phyloP scores from a whole-genome alignment of 1,140 invertebrate species.

The Drosophila watanabei region DNA sequence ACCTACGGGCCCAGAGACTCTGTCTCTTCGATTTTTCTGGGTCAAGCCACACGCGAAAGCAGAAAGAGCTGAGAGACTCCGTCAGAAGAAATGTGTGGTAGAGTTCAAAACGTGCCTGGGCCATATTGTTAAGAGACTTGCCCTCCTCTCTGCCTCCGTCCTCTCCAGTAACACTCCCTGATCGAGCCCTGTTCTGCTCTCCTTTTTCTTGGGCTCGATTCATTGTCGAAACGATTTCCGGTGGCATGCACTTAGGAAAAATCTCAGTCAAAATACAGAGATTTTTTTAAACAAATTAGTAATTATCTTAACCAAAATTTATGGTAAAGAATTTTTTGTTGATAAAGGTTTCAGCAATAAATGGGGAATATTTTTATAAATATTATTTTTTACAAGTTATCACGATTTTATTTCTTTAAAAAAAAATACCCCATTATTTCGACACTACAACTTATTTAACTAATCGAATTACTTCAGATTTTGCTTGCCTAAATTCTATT shows the following conservation, averaged over 20 bases:
- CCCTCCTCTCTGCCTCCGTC: constrained; percentile 8
- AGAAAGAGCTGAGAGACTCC: constrained; percentile 21
- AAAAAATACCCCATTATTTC: too few relatives aligned
- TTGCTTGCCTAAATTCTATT: not conserved
- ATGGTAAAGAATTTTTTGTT: too few relatives aligned
- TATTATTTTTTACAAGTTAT: not conserved
- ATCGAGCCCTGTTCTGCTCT: constrained; percentile 28
- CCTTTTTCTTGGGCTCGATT: constrained; percentile 15
- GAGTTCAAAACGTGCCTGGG: constrained; percentile 75
- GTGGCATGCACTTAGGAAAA: constrained; percentile 45
- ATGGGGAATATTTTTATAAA: not conserved
- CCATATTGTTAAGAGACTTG: constrained; percentile 69
- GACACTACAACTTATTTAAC: not conserved
- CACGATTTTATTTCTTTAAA: too few relatives aligned
- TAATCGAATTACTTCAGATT: not conserved
- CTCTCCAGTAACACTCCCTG: constrained; percentile 2
- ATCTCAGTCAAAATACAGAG: too few relatives aligned
- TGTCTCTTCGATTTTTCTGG: constrained; percentile 66
- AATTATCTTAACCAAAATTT: not conserved
- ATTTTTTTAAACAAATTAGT: not conserved
- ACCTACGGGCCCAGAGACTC: constrained; percentile 18
- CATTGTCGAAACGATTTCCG: constrained; percentile 69
- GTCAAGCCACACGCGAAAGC: constrained; percentile 66
- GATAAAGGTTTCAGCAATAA: not conserved
- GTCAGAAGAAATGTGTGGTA: constrained; percentile 39